Evolutionary conservation across 2,113 vertebrate species (phyloP), one percentile per base, ranked within the genome.

Genomic region (Salvelinus alpinus): DNA sequence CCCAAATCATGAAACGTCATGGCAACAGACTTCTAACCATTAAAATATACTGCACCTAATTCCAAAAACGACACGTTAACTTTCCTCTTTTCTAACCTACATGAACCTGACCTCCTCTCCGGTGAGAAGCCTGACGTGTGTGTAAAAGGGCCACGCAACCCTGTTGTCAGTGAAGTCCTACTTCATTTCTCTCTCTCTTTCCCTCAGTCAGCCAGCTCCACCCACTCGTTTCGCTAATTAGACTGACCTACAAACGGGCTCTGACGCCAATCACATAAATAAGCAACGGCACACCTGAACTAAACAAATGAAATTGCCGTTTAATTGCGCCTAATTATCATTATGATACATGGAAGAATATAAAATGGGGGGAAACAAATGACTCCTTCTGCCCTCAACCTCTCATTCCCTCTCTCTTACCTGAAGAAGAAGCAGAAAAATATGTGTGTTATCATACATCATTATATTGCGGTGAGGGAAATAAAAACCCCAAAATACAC

Each of bases 301-400:
- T 92, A 95, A 94, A 93, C 91, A 93, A 93, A 94, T 90, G 87
- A 91, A 90, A 88, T 81, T 93, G 93, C 92, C 93, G 92, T 91
- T 95, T 94, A 93, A 92, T 94, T 92, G 91, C 92, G 93, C 93
- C 90, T 92, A 94, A 93, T 93, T 94, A 93, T 92, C 94, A 94
- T 94, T 95, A 92, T 95, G 93, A 96, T 94, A 93, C 95, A 94
- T 95, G 93, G 89, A 90, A 85, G 90, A 88, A 92, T 93, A 93
- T 94, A 34, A 90, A 88, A 87, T 76, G 34, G 67, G 70, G 88
- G 85, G 85, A 90, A 91, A 92, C 89, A 92, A 93, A 93, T 89
- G 89, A 86, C 81, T 87, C 88, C 83, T 88, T 3, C 14, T 29
- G 78, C 83, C 47, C 60, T 51, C 84, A 80, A 44, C 38, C 38